These are phyloP conservation scores for Idaea biselata DNA, from an alignment of 2,888 invertebrate species.

Conservation along the genomic window DNA sequence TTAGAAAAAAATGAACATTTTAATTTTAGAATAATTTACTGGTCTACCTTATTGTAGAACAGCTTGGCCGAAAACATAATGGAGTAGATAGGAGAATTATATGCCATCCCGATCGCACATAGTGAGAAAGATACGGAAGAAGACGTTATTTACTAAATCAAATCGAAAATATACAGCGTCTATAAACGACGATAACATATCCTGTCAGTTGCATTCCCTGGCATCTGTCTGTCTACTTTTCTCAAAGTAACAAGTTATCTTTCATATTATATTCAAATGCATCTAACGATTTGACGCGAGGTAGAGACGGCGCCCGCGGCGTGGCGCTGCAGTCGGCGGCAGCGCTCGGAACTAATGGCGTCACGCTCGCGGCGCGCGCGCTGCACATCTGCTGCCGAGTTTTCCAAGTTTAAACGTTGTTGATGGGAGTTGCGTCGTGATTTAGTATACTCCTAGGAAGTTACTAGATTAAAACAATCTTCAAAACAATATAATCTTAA, in stretches of 20 bases:
- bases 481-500: neutral
- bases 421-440: slow-evolving; percentile 20
- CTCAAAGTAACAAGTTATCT: slow-evolving; percentile 6
- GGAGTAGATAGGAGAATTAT: too few species aligned
- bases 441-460: slow-evolving; percentile 8
- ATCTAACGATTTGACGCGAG: slow-evolving; percentile 19
- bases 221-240: slow-evolving; percentile 2
- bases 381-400: slow-evolving; percentile 27
- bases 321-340: slow-evolving; percentile 45
- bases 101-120: too few species aligned
- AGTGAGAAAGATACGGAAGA: too few species aligned
- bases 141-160: too few species aligned
- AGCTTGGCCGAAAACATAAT: too few species aligned
- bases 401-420: slow-evolving; percentile 7
- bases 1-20: too few species aligned
- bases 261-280: slow-evolving; percentile 17
- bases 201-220: slow-evolving; percentile 3
- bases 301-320: slow-evolving; percentile 35
- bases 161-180: neutral
- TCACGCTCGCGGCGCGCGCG: slow-evolving; percentile 42
- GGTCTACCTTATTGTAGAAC: too few species aligned
- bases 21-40: too few species aligned
- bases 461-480: neutral
- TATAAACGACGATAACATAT: slow-evolving; percentile 3
- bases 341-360: slow-evolving; percentile 50